Evolutionary conservation across 2,797 vertebrate genomes (phyloP).

Genomic region (Rachycentron canadum): DNA sequence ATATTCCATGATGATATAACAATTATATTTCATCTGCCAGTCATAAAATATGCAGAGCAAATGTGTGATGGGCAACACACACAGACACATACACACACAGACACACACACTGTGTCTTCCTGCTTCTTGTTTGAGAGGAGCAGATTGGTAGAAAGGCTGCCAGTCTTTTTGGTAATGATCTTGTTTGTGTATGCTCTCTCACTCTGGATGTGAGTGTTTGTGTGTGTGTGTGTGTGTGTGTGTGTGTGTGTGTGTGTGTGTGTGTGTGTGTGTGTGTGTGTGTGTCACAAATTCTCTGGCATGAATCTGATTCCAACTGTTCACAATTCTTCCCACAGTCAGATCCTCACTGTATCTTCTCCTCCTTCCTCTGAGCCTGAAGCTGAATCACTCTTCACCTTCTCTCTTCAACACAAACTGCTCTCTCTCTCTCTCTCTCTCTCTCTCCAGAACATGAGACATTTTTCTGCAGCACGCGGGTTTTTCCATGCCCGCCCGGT

Average conservation of each 20-base stretch:
- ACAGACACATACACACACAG: not conserved
- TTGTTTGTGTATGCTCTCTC: not conserved
- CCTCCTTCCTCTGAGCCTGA: not conserved
- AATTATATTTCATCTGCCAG: too few relatives aligned
- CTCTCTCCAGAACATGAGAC: not conserved
- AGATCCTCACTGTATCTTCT: not conserved
- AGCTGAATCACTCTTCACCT: not conserved
- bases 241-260: not conserved
- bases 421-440: too few relatives aligned
- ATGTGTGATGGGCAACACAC: too few relatives aligned
- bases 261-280: not conserved
- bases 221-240: not conserved
- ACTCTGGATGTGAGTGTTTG: not conserved
- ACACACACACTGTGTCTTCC: not conserved
- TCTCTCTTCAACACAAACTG: not conserved
- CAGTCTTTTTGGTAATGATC: not conserved
- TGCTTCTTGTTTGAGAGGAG: not conserved
- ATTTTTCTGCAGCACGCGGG: constrained; percentile 15
- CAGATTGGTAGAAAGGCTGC: not conserved
- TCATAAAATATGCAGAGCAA: too few relatives aligned
- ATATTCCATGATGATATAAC: too few relatives aligned
- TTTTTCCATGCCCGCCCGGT: constrained; percentile 1
- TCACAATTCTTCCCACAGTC: too few relatives aligned
- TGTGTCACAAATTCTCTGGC: not conserved
- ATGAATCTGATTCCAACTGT: too few relatives aligned